Conservation (phyloP, 2,888 invertebrate species). For the Belgica antarctica region DNA sequence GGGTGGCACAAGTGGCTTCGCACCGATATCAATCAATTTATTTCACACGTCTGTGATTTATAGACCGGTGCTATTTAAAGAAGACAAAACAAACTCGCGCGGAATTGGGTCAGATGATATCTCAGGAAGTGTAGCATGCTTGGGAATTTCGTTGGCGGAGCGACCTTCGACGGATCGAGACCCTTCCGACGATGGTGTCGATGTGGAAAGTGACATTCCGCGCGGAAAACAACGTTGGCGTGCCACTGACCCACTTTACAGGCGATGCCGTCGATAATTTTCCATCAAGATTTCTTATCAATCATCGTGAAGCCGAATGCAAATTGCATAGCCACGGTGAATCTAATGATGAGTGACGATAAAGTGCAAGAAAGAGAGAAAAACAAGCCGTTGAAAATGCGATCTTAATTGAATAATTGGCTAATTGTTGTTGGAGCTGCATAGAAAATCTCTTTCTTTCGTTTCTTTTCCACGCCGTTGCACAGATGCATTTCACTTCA, state of each 20-base stretch:
- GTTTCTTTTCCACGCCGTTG: neutral
- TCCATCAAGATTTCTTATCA: constrained; percentile 17
- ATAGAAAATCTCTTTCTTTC: neutral
- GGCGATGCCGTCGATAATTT: neutral
- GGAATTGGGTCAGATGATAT: constrained; percentile 1
- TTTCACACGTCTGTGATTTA: neutral
- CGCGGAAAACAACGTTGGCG: neutral
- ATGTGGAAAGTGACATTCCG: neutral
- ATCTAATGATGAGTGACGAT: constrained; percentile 5
- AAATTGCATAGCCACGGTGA: neutral
- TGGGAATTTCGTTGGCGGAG: neutral
- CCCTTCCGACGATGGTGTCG: neutral
- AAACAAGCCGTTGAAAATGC: neutral
- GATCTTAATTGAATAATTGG: constrained; percentile 40
- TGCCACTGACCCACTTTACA: constrained; percentile 1
- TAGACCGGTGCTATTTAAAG: neutral
- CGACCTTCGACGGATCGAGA: neutral
- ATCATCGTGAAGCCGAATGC: constrained; percentile 15
- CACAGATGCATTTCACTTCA: no score
- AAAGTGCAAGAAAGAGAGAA: neutral
- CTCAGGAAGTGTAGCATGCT: neutral
- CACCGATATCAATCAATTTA: neutral
- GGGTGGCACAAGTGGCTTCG: neutral
- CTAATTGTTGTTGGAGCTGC: constrained; percentile 4
- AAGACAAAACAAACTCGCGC: constrained; percentile 2